Percentiles rank a stretch among this genome's conserved stretches.
Evolutionary conservation across 92 coral and sea anemone species (phyloP).

Genomic region (Bergia sp.): DNA sequence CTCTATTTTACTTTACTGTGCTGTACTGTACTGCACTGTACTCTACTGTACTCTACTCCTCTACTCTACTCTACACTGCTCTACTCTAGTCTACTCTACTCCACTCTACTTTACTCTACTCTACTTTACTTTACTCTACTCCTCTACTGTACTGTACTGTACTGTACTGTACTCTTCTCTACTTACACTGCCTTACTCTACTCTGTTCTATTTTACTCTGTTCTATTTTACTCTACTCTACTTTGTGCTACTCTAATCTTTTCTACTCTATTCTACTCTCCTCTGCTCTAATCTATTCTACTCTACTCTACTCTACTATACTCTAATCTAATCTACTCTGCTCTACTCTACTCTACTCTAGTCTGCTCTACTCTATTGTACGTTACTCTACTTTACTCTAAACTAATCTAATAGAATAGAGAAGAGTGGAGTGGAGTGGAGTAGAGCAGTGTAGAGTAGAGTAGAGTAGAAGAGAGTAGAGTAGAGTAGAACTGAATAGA

Average conservation of each 20-base stretch:
- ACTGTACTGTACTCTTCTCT: slow-evolving; percentile 24
- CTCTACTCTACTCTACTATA: background rate
- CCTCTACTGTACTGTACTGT: slow-evolving; percentile 18
- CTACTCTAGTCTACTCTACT: slow-evolving; percentile 39
- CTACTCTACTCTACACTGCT: slow-evolving; percentile 43
- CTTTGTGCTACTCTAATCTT: slow-evolving; percentile 12
- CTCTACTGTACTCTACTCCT: background rate
- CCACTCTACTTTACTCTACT: slow-evolving; percentile 22
- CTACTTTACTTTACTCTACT: slow-evolving; percentile 25
- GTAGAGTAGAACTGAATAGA: no score
- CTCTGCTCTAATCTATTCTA: no score
- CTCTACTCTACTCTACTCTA: background rate
- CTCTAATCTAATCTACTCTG: no score
- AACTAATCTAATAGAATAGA: background rate
- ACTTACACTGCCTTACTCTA: background rate
- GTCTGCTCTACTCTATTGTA: slow-evolving; percentile 23
- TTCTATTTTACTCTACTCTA: slow-evolving; percentile 11
- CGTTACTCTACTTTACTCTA: slow-evolving; percentile 21
- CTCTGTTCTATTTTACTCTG: slow-evolving; percentile 17
- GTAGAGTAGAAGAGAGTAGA: no score
- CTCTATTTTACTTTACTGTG: slow-evolving; percentile 1
- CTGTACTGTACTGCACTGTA: no score
- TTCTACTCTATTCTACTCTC: background rate
- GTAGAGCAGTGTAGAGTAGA: no score
- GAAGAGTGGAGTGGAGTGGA: no score